Base-by-base conservation (phyloP, 2,797 vertebrate genomes). In the Spinus pinus region DNA sequence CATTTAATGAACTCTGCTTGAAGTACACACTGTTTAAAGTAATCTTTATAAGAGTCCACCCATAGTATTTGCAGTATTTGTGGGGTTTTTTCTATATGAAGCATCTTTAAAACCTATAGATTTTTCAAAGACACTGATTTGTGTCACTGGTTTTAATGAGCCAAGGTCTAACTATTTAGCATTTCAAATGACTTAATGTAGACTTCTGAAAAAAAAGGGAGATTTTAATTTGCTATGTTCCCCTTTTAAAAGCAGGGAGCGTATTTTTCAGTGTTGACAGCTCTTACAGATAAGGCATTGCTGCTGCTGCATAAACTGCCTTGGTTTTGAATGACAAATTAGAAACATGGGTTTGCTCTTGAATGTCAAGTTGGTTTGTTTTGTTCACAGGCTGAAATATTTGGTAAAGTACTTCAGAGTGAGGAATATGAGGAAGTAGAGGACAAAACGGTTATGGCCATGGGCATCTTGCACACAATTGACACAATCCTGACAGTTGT, bases 361-460 rank as follows among this genome's bases (percentile, higher is more conserved):
- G 62, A 91, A 60, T 79, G 24, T 92, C 58, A 88, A 30, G 4
- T 30, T 69, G 37, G 8, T 72, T 86, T 16, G 0, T 65, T 66
- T 73, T 90, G 75, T 93, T 69, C 64, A 10, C 92, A 99, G 99
- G 99, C 99, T 19, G 99, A 99, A 97, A 99, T 99, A 97, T 99
- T 99, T 97, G 98, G 98, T 77, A 99, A 98, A 95, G 99, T 99
- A 62, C 98, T 99, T 81, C 99, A 99, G 95, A 99, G 99, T 86
- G 99, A 99, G 60, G 99, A 99, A 86, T 99, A 99, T 47, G 99
- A 99, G 88, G 99, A 99, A 97, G 98, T 99, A 8, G 99, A 99
- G 86, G 99, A 99, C 96, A 99, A 99, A 98, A 99, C 99, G 0
- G 99, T 99, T 75, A 99, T 99, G 99, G 99, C 99, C 19, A 99